Evolutionary conservation across 2,888 invertebrate species (phyloP).

Genomic region (Archaeoteleia sp.): DNA sequence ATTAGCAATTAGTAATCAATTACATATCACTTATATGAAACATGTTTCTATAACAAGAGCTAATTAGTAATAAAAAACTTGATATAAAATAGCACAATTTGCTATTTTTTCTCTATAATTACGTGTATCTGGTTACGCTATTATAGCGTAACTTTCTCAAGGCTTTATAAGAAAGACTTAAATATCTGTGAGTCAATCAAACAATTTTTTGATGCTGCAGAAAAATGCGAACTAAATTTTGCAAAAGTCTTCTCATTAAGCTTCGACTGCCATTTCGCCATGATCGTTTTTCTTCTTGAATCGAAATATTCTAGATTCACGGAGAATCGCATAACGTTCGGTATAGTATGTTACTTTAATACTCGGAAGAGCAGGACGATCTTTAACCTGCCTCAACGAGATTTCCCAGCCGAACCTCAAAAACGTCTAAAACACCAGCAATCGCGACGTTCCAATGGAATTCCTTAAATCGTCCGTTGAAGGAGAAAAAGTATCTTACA

Average conservation of each 20-base stretch:
- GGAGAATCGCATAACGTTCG: conserved; percentile 36
- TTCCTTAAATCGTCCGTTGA: conserved; percentile 65
- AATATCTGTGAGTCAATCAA: conserved; percentile 47
- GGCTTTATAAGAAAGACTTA: conserved; percentile 28
- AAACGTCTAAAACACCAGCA: conserved; percentile 37
- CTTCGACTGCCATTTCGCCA: conserved; percentile 33
- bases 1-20: too few relatives aligned
- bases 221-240: conserved; percentile 46
- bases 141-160: conserved; percentile 45
- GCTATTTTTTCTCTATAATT: too few relatives aligned
- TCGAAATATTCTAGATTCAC: conserved; percentile 51
- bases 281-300: conserved; percentile 32
- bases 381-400: conserved; percentile 66
- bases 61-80: too few relatives aligned
- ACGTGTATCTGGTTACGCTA: conserved; percentile 46
- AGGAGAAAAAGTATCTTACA: conserved; percentile 59
- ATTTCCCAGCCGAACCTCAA: conserved; percentile 54
- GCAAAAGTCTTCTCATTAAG: conserved; percentile 45
- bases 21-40: too few relatives aligned
- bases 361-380: conserved; percentile 47
- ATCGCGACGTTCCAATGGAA: conserved; percentile 69
- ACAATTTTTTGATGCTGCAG: conserved; percentile 43
- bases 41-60: too few relatives aligned
- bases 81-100: too few relatives aligned
- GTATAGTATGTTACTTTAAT: conserved; percentile 33